Evolutionary conservation across 2,888 invertebrate species (phyloP), one percentile per base, ranked within the genome.

Genomic region (Sinodicranocentrus sp.): DNA sequence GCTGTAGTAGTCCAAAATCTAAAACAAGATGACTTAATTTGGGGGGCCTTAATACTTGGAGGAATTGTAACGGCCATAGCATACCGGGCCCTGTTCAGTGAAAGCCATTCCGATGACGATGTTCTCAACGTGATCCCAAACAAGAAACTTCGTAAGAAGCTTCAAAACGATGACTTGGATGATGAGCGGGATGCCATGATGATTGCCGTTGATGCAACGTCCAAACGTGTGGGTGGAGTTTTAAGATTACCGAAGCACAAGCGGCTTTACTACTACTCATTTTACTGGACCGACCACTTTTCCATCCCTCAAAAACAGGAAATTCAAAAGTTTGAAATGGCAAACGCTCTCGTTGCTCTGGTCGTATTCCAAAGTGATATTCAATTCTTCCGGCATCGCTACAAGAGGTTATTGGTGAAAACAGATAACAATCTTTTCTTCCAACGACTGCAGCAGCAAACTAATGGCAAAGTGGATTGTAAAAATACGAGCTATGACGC

Each of bases 361-460:
- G 78, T 79, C 33, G 78, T 79, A n/a, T 79, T 79, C 17, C 78
- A 79, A 33, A 79, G 78, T 17, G 78, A 79, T 52, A 79, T 79
- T 15, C 70, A 70, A 25, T 79, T 79, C 21, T 79, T 79, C 33
- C 78, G 78, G 0, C 78, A 79, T 26, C 70, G 78, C 13, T 79
- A 79, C 28, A 79, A 79, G 19, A 79, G 33, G 19, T 17, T 79
- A 33, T 10, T 79, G 13, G 48, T 79, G 43, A 79, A 79, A 17
- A 70, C 78, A 19, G 33, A 52, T 17, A 71, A 61, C 33, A 70
- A 70, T 2, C 21, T 70, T 2, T 52, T 79, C 10, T 25, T 70
- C 17, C 54, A 76, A 57, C 73, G 39, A 8, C 13, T 39, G 10
- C 65, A 52, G n/a, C 44, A 73, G 2, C 44, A 26, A 8, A 26